Base-by-base conservation (phyloP, 2,888 invertebrate genomes). In the Andrena bucephala region DNA sequence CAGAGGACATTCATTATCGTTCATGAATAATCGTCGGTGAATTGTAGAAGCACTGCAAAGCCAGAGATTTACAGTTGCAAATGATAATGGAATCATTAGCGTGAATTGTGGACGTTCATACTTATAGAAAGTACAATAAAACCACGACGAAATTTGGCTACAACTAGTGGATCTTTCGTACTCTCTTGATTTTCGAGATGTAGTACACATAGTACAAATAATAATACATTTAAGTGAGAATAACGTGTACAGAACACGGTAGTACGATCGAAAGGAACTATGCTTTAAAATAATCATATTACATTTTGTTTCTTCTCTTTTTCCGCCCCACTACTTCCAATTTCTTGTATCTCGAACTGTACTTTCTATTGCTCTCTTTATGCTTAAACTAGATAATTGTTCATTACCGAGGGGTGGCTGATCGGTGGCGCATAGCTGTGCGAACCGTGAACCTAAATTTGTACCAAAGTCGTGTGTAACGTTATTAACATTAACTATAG, bases 401-500 rank as follows among this genome's bases (percentile, higher is more conserved):
- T 54, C n/a, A 63, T 31, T 54, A 6, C 36, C 24, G 62, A 50
- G 57, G 10, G n/a, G 60, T 77, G 69, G 69, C 69, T 71, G 60
- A 50, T 66, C 54, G 73, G 70, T 42, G 13, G 20, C 59, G 50
- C 67, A 63, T 70, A 84, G 42, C 60, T 76, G 77, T 50, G 81
- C 84, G 79, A 54, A 70, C 48, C 48, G 29, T 75, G 75, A 76
- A 72, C 68, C 72, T 75, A 62, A 79, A 80, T 76, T 62, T 81
- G 69, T 79, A 89, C 87, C 89, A 89, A 89, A 87, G 89, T 77
- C 77, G 42, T 71, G 63, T 68, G 48, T 85, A 74, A 80, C 68
- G 59, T 57, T 81, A 78, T 70, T 80, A 86, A 74, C 70, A 68
- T 31, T 72, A 83, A 50, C 52, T 59, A 48, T 72, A 80, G 74